Evolutionary conservation across 1,140 invertebrate species (phyloP), one percentile per base, ranked within the genome.

Genomic region (Euschistus heros): DNA sequence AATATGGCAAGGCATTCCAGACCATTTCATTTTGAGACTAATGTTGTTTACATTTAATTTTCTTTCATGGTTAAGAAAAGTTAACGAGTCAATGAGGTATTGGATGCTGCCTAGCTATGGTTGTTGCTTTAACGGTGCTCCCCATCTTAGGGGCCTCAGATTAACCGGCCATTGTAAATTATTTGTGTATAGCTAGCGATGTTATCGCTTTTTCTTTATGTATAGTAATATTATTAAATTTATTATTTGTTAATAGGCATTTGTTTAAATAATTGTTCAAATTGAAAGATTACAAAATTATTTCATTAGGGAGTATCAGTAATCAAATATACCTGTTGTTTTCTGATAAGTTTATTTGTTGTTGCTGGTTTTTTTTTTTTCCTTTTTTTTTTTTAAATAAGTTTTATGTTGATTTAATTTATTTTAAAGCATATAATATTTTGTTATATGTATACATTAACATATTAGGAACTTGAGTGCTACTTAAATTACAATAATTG

Each of bases 301-400:
- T 61, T 61, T 61, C 33, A 37, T 37, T 37, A 61, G 59, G 59
- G 59, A 61, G 42, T 61, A 61, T 61, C 59, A 61, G 59, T 61
- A 61, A 44, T 61, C 59, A 44, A 61, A 61, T 61, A 42, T 61
- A 15, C 30, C 33, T 20, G 59, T 61, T 61, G 42, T 61, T 61
- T 42, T 61, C 13, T 61, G n/a, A 61, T 61, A 61, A 61, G 42
- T 61, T 61, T 61, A 61, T 61, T 61, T 61, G 27, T 61, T 61
- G 59, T 61, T 61, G 30, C 59, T 61, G 59, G 22, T 61, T 61
- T 61, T 61, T 61, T 42, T 61, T 37, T 8, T 26, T 61, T 33
- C n/a, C n/a, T n/a, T 60, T 60, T 30, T 17, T 60, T 10, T 24
- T 26, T 17, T 57, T 57, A 26, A 57, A 57, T 61, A 61, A 20